Base-by-base conservation (phyloP, 2,888 invertebrate species). In the Sphaerophoria taeniata region DNA sequence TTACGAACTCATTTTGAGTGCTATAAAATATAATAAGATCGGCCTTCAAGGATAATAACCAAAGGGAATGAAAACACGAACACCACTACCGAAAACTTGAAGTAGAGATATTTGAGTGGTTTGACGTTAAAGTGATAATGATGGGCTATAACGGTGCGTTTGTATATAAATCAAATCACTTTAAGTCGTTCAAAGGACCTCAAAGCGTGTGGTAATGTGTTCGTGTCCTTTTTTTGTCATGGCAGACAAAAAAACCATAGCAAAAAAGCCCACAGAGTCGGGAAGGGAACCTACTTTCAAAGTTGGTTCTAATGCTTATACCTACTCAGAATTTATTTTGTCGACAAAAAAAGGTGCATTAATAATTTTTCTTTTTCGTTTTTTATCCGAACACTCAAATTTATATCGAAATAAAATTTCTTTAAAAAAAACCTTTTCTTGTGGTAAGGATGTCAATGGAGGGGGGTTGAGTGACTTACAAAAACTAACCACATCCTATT, bases 11-110 rank as follows among this genome's bases (percentile, higher is more conserved):
- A 84, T 84, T 84, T 33, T 33, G 74, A 51, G 16, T 33, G 69
- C 47, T 47, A 84, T 84, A 79, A 84, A 84, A 84, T 84, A 84
- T 84, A 84, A 84, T 84, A 75, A 84, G 71, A 79, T 84, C 65
- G 69, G 67, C 34, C 43, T 60, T 55, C 67, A 69, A 79, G 36
- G 72, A 79, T 83, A 78, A 78, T 74, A 83, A 71, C 71, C 31
- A 67, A 84, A 33, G 58, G 58, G 31, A 7, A 61, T 5, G 12
- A 51, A 47, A 24, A 56, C 78, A 53, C 67, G 67, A 72, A 36
- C 7, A 43, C 11, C n/a, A 53, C 53, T 71, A 56, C 51, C 56
- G 2, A 71, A 75, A 75, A 74, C 60, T 71, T 39, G 55, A 74
- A 65, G 53, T 69, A 51, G 45, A 78, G 83, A 53, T 75, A 75